Evolutionary conservation across 2,888 invertebrate genomes (phyloP).

Genomic region (Eucera pruinosa): DNA sequence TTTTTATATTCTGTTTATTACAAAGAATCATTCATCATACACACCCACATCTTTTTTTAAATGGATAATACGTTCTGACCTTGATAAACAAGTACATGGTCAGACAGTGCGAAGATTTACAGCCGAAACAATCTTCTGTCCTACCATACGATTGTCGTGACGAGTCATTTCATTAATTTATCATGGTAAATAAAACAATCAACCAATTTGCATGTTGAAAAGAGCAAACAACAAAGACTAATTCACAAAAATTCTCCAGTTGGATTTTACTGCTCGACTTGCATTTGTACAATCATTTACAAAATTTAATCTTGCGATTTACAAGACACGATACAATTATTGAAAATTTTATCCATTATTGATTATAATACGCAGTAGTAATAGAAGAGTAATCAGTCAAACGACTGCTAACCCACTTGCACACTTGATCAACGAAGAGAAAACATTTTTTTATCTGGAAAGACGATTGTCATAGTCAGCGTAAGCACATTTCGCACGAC

Average conservation of each 20-base stretch:
- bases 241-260: neutral
- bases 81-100: neutral
- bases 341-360: neutral
- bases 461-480: too few relatives aligned
- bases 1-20: neutral
- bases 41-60: neutral
- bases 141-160: neutral
- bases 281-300: neutral
- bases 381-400: neutral
- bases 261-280: neutral
- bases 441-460: neutral
- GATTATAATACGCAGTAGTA: neutral
- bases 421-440: neutral
- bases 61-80: neutral
- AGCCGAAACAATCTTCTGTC: constrained; percentile 21
- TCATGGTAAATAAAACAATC: constrained; percentile 29
- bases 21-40: neutral
- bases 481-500: neutral
- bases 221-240: neutral
- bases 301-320: neutral
- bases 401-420: neutral
- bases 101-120: constrained; percentile 17
- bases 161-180: constrained; percentile 1
- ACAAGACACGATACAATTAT: neutral
- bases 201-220: neutral